Evolutionary conservation across 2,113 vertebrate genomes (phyloP).

Genomic region (Coryphaenoides rupestris): DNA sequence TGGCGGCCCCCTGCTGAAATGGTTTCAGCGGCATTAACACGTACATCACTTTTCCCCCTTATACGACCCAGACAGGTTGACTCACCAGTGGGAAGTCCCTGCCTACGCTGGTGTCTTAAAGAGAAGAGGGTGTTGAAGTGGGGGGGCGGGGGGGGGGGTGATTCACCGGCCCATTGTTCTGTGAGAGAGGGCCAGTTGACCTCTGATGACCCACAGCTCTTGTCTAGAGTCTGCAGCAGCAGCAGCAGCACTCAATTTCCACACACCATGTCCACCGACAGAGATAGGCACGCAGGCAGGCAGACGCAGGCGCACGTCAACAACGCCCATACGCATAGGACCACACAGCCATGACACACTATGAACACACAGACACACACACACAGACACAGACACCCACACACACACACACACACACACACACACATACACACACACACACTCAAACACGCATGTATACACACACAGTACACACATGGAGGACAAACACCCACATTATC

Average conservation of each 20-base stretch:
- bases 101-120: conserved; percentile 6
- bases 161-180: conserved; percentile 55
- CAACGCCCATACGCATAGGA: neutral
- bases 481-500: too few species aligned
- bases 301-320: neutral
- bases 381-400: neutral
- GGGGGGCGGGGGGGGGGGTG: conserved; percentile 36
- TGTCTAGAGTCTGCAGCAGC: conserved; percentile 27
- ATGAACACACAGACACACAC: conserved; percentile 11
- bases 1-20: too few species aligned
- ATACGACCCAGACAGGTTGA: conserved; percentile 44
- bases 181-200: neutral
- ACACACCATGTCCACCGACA: neutral
- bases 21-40: too few species aligned
- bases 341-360: neutral
- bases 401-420: neutral
- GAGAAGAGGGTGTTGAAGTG: conserved; percentile 30
- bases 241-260: neutral
- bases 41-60: neutral
- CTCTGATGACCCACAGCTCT: conserved; percentile 37
- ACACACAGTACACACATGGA: too few species aligned
- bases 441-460: neutral
- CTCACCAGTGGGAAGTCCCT: conserved; percentile 39
- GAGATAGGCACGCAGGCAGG: neutral
- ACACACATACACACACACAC: conserved; percentile 9